Evolutionary conservation across 1,140 invertebrate species (phyloP).

Genomic region (Thaumetopoea pityocampa): DNA sequence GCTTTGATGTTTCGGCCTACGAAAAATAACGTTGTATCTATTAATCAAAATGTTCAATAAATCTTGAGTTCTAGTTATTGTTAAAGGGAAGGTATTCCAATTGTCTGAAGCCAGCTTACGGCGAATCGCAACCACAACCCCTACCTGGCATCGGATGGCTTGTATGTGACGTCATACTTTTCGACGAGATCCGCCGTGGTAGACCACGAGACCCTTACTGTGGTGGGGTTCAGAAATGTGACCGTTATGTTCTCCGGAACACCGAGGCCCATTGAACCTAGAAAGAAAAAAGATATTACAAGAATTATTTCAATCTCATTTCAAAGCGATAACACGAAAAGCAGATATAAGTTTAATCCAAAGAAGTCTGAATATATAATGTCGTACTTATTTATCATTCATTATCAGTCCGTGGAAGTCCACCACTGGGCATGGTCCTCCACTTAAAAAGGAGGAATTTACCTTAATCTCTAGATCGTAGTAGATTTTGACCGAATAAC

Average conservation of each 20-base stretch:
- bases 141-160: constrained; percentile 88
- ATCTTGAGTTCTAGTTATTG: neutral
- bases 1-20: neutral
- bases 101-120: constrained; percentile 4
- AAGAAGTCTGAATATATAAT: no score
- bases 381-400: no score
- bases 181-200: constrained; percentile 86
- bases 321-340: neutral
- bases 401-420: no score
- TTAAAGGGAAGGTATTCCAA: neutral
- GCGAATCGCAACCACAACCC: constrained; percentile 20
- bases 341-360: no score
- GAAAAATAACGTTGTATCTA: no score
- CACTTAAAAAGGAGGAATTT: no score
- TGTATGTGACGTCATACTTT: constrained; percentile 91
- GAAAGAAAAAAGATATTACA: constrained; percentile 17
- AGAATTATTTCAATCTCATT: constrained; percentile 1
- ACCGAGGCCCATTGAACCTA: constrained; percentile 86
- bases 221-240: constrained; percentile 88
- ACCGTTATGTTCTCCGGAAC: constrained; percentile 91
- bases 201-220: constrained; percentile 89
- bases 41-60: neutral
- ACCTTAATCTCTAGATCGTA: no score
- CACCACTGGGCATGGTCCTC: no score
- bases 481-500: no score